Percentiles rank a stretch among this genome's conserved stretches.
These are phyloP conservation scores for Gasterosteus nipponicus DNA, from an alignment of 2,113 vertebrate species.

Conservation along the genomic window DNA sequence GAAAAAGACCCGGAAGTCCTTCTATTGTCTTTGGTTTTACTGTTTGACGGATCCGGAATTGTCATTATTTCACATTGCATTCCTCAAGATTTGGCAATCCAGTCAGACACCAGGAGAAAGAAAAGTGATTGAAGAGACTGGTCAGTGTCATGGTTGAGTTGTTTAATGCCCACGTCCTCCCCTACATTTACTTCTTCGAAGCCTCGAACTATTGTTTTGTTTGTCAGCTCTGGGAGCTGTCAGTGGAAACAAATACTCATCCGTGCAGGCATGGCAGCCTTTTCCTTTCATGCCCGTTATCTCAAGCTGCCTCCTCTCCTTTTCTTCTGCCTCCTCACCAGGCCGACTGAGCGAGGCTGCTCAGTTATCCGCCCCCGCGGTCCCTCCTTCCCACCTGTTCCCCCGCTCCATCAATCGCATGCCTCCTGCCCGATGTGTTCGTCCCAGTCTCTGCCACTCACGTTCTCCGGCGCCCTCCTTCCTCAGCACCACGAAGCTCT, in stretches of 20 bases:
- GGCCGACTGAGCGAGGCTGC: constrained; percentile 6
- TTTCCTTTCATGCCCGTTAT: constrained; percentile 28
- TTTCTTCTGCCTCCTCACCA: background rate
- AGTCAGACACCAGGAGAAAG: constrained; percentile 1
- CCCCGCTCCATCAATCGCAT: constrained; percentile 26
- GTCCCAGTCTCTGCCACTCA: constrained; percentile 11
- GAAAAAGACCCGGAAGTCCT: background rate
- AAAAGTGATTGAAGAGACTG: background rate
- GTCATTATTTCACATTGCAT: background rate
- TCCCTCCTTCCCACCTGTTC: constrained; percentile 18
- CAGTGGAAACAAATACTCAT: constrained; percentile 1
- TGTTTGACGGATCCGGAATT: background rate
- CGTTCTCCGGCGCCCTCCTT: background rate
- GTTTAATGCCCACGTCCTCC: background rate
- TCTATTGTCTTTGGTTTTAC: background rate
- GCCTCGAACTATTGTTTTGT: background rate
- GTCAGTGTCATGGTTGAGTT: background rate
- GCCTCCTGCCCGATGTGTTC: constrained; percentile 26
- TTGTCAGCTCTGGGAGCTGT: background rate
- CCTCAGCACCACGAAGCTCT: constrained; percentile 24
- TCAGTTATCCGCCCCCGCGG: background rate
- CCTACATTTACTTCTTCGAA: background rate
- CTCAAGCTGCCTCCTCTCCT: background rate
- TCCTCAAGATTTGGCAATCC: constrained; percentile 1
- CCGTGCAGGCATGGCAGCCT: constrained; percentile 7